Conservation (phyloP, 2,797 vertebrate species). For the Poeciliopsis paucimaculata region DNA sequence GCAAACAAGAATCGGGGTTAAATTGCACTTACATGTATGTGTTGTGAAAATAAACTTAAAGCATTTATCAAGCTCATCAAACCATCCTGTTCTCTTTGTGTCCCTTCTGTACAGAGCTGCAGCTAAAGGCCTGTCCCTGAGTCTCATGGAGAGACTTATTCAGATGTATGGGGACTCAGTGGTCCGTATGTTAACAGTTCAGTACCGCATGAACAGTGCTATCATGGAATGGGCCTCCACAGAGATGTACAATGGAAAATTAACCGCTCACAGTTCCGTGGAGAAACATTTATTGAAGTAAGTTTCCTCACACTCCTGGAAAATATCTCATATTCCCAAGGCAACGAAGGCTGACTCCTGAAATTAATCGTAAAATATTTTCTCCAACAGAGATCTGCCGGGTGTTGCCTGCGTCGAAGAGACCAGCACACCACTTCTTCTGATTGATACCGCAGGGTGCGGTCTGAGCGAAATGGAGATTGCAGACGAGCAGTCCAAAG, state of each 20-base stretch:
- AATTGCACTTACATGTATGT: not conserved
- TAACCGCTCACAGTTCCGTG: constrained; percentile 89
- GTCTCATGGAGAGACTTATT: constrained; percentile 92
- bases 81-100: not conserved
- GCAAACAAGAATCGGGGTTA: not conserved
- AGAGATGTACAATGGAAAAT: constrained; percentile 87
- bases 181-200: constrained; percentile 89
- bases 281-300: constrained; percentile 89
- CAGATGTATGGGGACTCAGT: constrained; percentile 71
- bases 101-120: constrained; percentile 82
- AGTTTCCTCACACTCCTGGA: constrained; percentile 41
- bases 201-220: constrained; percentile 94
- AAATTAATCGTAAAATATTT: not conserved
- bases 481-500: constrained; percentile 92
- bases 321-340: not conserved
- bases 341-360: not conserved
- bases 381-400: constrained; percentile 84
- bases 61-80: not conserved
- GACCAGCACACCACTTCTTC: constrained; percentile 85
- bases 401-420: constrained; percentile 87
- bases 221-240: constrained; percentile 94
- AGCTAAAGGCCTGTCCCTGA: constrained; percentile 86
- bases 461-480: constrained; percentile 91
- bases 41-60: not conserved
- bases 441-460: constrained; percentile 93